Percentiles rank a stretch among this genome's conserved stretches.
Evolutionary conservation across 2,113 vertebrate species (phyloP).

Genomic region (Manacus vitellinus): DNA sequence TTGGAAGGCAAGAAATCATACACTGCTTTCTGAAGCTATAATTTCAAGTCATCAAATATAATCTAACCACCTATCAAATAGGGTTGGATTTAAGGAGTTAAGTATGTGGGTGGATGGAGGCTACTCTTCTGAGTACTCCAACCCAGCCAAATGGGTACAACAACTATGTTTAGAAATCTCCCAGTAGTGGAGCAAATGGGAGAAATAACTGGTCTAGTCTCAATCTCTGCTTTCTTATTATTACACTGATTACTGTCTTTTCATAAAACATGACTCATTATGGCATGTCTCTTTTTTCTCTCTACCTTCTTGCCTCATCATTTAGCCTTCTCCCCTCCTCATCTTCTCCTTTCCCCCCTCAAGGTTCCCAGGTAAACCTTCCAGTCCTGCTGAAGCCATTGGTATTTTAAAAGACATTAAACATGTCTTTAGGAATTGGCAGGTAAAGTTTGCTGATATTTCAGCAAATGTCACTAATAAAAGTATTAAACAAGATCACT

Average conservation of each 20-base stretch:
- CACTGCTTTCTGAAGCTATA: neutral
- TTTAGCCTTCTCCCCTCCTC: neutral
- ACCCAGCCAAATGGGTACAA: neutral
- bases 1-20: neutral
- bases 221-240: neutral
- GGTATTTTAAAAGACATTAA: neutral
- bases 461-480: slow-evolving; percentile 5
- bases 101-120: neutral
- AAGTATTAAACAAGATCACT: slow-evolving; percentile 2
- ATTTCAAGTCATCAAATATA: neutral
- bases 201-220: neutral
- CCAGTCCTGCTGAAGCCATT: neutral
- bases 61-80: neutral
- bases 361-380: neutral
- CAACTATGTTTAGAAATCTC: neutral
- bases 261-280: neutral
- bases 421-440: neutral
- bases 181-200: neutral
- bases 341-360: neutral
- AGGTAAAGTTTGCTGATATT: slow-evolving; percentile 19
- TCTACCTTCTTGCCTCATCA: neutral
- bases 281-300: neutral
- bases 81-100: neutral
- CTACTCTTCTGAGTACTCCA: neutral
- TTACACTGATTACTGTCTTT: neutral